Base-by-base conservation (phyloP, 2,888 invertebrate genomes). In the Pecten maximus region DNA sequence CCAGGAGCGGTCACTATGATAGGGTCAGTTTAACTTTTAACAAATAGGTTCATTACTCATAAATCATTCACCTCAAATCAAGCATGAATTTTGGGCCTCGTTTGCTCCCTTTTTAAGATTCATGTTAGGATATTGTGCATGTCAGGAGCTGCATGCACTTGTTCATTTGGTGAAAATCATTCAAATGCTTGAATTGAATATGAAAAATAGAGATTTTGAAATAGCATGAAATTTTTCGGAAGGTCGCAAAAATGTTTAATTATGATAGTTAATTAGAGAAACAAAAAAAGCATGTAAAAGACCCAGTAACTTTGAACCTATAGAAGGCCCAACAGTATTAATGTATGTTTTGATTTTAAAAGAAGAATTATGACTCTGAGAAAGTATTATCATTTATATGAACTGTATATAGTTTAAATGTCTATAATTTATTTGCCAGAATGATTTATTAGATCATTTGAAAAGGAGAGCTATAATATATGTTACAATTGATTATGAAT, bases 1-100 rank as follows among this genome's bases (percentile, higher is more conserved):
- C 74, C 74, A 74, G 74, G 74, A 28, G 23, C 74, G 74, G 74
- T 74, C 74, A 74, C 35, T 74, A 28, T 74, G 74, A 28, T 74
- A 74, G 74, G 35, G 35, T 74, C 74, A 74, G 28, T 35, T 74
- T 35, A 74, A 74, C 74, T 74, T 35, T 74, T 74, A 74, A 54
- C 54, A 54, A 0, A 19, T 74, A 28, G 23, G 12, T 35, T 28
- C 35, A 74, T 28, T 15, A 74, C 50, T 28, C 74, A 28, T 28
- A 28, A 23, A 35, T 23, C 74, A 74, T 74, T 35, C 74, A 74
- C 8, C 74, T 74, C 74, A 28, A 35, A 35, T 74, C 35, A 35
- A 74, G 74, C 74, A 74, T 74, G 74, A 1, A 23, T 0, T 74
- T 60, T 15, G 35, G 74, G 28, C 74, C 35, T 74, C 35, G 8